These are phyloP conservation scores for Tragelaphus eurycerus DNA, from an alignment of 2,797 vertebrate genomes.

Conservation along the genomic window DNA sequence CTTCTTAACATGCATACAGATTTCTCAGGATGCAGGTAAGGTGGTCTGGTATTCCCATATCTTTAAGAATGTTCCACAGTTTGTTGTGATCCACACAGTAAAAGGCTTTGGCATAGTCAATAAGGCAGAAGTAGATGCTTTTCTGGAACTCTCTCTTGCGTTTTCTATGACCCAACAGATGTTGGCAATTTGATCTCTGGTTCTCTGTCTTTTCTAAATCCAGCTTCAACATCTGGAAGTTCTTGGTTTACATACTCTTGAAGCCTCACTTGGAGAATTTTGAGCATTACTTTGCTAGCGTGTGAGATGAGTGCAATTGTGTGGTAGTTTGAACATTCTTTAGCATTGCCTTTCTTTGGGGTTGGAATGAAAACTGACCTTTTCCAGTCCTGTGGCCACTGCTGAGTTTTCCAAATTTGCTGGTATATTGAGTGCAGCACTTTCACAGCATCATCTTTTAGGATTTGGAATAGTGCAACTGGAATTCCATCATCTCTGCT, in stretches of 20 bases:
- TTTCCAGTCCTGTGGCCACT: neutral
- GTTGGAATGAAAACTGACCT: neutral
- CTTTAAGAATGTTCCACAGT: neutral
- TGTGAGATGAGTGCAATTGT: neutral
- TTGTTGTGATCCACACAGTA: neutral
- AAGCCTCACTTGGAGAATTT: neutral
- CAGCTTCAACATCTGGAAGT: neutral
- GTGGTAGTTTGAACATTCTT: neutral
- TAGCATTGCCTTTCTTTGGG: neutral
- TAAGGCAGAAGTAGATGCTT: neutral
- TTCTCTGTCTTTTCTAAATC: neutral
- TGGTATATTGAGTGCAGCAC: neutral
- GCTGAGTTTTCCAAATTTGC: neutral
- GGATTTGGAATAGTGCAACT: neutral
- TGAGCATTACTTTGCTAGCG: neutral
- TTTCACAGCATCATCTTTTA: neutral
- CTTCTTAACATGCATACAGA: neutral
- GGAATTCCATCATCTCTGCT: neutral
- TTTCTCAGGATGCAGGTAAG: neutral
- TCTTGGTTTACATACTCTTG: rapidly evolving
- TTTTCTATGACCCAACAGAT: neutral
- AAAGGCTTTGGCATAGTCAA: neutral
- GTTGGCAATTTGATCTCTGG: neutral
- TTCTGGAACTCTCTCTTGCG: neutral
- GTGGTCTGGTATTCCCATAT: neutral